Evolutionary conservation across 2,113 vertebrate species (phyloP).

Genomic region (Ophiodon elongatus): DNA sequence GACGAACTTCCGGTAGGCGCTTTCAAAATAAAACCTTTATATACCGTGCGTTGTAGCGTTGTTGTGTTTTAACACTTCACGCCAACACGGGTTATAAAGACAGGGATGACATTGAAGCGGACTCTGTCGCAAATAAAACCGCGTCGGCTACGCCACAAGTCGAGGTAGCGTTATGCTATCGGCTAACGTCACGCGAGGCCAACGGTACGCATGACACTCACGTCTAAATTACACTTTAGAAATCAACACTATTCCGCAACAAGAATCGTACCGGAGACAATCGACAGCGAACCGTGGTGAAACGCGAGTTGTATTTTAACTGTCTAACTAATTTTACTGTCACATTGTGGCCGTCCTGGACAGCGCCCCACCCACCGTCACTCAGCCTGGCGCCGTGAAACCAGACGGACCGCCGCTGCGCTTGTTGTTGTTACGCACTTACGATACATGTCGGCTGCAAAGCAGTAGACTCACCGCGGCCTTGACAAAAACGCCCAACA

Average conservation of each 20-base stretch:
- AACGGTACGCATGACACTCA: constrained; percentile 31
- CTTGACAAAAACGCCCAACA: constrained; percentile 87
- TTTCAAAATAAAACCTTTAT: constrained; percentile 52
- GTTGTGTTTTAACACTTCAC: neutral
- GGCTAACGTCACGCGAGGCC: constrained; percentile 34
- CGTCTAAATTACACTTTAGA: neutral
- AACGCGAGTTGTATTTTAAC: neutral
- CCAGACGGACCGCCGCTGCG: constrained; percentile 5
- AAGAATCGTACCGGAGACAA: neutral
- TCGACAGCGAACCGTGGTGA: no score
- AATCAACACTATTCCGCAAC: fast-evolving
- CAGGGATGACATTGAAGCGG: fast-evolving
- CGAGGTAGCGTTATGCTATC: constrained; percentile 29
- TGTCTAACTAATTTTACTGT: no score
- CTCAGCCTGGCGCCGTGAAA: neutral
- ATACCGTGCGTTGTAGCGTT: neutral
- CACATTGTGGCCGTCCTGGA: constrained; percentile 32
- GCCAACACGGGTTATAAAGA: neutral
- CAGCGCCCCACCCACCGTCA: constrained; percentile 59
- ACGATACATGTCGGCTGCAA: neutral
- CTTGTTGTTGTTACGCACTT: constrained; percentile 5
- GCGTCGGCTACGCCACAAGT: neutral
- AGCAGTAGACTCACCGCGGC: constrained; percentile 85
- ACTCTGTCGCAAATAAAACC: neutral
- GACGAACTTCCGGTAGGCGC: constrained; percentile 36